Evolutionary conservation across 1,140 invertebrate genomes (phyloP).

Genomic region (Cydia fagiglandana): DNA sequence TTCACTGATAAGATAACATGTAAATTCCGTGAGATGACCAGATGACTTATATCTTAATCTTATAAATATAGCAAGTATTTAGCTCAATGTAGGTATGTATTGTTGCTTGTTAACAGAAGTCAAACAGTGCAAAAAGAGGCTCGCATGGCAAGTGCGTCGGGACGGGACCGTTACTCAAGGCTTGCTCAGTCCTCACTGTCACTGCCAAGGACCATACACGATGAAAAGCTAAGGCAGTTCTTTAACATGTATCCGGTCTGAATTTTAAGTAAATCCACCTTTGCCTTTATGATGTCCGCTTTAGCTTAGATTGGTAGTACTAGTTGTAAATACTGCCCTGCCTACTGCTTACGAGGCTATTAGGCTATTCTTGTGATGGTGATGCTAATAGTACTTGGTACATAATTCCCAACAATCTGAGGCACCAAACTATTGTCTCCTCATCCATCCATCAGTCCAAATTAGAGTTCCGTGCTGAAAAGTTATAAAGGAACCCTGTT

Average conservation of each 20-base stretch:
- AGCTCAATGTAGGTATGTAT: neutral
- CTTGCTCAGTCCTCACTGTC: slow-evolving; percentile 2
- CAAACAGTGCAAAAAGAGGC: neutral
- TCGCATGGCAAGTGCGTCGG: neutral
- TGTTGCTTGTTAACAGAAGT: neutral
- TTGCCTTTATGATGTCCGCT: no score
- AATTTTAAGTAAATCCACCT: no score
- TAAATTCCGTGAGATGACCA: neutral
- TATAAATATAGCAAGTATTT: neutral
- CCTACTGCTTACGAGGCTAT: no score
- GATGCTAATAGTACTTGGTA: no score
- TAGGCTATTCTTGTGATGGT: no score
- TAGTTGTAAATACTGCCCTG: no score
- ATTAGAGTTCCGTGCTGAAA: no score
- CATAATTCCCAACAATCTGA: no score
- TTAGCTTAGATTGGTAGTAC: no score
- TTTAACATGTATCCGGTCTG: neutral
- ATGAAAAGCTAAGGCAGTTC: neutral
- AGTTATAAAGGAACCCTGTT: no score
- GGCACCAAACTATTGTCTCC: no score
- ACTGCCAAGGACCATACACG: slow-evolving; percentile 3
- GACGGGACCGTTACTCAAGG: neutral
- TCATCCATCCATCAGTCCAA: no score
- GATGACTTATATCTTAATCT: neutral
- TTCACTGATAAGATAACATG: slow-evolving; percentile 16